phyloP scores from a whole-genome alignment of 1,140 invertebrate species.

The Coenobita brevimanus region DNA sequence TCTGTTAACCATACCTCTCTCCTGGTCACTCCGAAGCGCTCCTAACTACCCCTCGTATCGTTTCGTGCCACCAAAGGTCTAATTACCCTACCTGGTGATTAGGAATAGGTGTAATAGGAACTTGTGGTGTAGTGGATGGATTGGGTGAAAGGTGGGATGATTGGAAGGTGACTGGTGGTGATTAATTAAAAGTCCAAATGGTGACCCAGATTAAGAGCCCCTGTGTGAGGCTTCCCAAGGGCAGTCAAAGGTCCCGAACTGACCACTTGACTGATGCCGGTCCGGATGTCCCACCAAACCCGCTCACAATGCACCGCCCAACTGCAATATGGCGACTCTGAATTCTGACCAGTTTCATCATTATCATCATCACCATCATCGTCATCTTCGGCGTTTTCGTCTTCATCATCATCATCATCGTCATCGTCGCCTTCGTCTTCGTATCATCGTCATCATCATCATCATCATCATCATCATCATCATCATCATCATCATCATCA shows the following conservation, averaged over 20 bases:
- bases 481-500: neutral
- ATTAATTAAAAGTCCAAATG: neutral
- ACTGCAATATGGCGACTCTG: too few relatives aligned
- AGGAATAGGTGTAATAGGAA: too few relatives aligned
- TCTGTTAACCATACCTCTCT: neutral
- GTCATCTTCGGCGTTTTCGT: neutral
- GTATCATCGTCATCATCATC: neutral
- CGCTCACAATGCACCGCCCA: neutral
- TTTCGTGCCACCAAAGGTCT: too few relatives aligned
- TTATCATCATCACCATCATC: too few relatives aligned
- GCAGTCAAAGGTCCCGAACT: conserved; percentile 24
- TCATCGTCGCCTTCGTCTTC: neutral
- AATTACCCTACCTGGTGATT: too few relatives aligned
- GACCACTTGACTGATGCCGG: conserved; percentile 15
- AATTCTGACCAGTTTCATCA: too few relatives aligned
- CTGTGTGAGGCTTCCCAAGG: neutral
- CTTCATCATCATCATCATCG: neutral
- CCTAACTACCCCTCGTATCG: too few relatives aligned
- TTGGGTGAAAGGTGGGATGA: too few relatives aligned
- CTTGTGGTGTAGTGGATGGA: too few relatives aligned
- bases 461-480: neutral
- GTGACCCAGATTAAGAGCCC: conserved; percentile 1
- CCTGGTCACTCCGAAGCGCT: too few relatives aligned
- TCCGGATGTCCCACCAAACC: neutral
- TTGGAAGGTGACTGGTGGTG: too few relatives aligned